Conservation (phyloP, 1,140 invertebrate genomes). For the Agraylea sexmaculata region DNA sequence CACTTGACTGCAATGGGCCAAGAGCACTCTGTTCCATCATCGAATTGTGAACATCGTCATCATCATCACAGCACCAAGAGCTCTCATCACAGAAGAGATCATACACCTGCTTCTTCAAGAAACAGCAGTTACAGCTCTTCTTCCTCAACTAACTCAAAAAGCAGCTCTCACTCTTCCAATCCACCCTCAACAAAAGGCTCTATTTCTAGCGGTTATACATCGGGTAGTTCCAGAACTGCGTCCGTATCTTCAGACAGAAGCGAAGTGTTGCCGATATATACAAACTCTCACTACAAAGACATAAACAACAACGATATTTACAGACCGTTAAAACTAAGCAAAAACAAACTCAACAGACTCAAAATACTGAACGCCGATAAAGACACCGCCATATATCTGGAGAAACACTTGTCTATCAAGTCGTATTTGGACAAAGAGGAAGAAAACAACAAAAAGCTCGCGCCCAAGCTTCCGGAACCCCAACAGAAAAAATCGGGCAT, state of each 20-base stretch:
- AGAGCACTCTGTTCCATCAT: constrained; percentile 17
- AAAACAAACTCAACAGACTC: constrained; percentile 36
- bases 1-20: constrained; percentile 21
- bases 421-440: constrained; percentile 45
- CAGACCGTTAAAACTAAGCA: constrained; percentile 38
- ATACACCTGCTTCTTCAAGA: constrained; percentile 11
- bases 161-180: background rate
- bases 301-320: constrained; percentile 40
- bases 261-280: constrained; percentile 35
- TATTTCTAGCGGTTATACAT: constrained; percentile 26
- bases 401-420: constrained; percentile 47
- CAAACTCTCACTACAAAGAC: constrained; percentile 40
- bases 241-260: constrained; percentile 28
- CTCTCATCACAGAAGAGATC: constrained; percentile 2
- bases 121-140: constrained; percentile 26
- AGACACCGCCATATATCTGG: constrained; percentile 36
- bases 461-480: constrained; percentile 21
- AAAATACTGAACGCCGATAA: constrained; percentile 31
- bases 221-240: constrained; percentile 25
- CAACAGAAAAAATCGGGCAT: constrained; percentile 43
- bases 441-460: constrained; percentile 31
- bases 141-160: constrained; percentile 24
- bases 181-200: constrained; percentile 7
- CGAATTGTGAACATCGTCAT: constrained; percentile 17
- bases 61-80: constrained; percentile 6